A percentile compares a stretch with the other conserved stretches of the same genome.
Conservation (phyloP, 2,888 invertebrate species). For the Apodemia duryi region DNA sequence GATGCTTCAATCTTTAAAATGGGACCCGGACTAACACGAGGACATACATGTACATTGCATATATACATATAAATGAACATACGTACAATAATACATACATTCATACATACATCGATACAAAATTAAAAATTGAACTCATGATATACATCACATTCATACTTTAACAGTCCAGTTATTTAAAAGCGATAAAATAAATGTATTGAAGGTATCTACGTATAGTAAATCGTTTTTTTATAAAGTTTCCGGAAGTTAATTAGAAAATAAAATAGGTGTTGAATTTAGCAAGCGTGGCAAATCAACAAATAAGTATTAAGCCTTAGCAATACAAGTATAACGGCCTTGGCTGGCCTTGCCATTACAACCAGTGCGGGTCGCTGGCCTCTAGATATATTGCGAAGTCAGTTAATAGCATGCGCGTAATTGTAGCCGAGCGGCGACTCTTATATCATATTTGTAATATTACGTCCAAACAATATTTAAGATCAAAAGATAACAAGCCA, state of each 20-base stretch:
- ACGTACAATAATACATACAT: too few species aligned
- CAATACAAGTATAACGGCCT: conserved; percentile 57
- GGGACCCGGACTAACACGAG: too few species aligned
- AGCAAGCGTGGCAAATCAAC: conserved; percentile 25
- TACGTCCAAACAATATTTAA: conserved; percentile 10
- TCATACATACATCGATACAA: too few species aligned
- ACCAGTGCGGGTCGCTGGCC: conserved; percentile 42
- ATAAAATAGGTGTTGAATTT: conserved; percentile 32
- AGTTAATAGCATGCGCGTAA: conserved; percentile 26
- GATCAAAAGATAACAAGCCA: conserved; percentile 14
- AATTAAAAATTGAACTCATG: too few species aligned
- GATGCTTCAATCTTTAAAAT: too few species aligned
- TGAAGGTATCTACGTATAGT: background rate
- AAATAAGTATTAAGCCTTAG: conserved; percentile 17
- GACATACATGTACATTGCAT: too few species aligned
- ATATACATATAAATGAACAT: too few species aligned
- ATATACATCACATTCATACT: too few species aligned
- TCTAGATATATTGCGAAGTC: conserved; percentile 26
- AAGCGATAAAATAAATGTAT: background rate
- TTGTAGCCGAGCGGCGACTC: conserved; percentile 15
- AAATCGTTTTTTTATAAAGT: background rate
- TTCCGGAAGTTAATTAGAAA: conserved; percentile 26
- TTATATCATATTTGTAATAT: conserved; percentile 21
- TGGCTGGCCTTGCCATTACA: conserved; percentile 63
- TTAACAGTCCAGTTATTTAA: background rate